Evolutionary conservation across 2,888 invertebrate species (phyloP), one percentile per base, ranked within the genome.

Genomic region (Xanthorhoe spadicearia): DNA sequence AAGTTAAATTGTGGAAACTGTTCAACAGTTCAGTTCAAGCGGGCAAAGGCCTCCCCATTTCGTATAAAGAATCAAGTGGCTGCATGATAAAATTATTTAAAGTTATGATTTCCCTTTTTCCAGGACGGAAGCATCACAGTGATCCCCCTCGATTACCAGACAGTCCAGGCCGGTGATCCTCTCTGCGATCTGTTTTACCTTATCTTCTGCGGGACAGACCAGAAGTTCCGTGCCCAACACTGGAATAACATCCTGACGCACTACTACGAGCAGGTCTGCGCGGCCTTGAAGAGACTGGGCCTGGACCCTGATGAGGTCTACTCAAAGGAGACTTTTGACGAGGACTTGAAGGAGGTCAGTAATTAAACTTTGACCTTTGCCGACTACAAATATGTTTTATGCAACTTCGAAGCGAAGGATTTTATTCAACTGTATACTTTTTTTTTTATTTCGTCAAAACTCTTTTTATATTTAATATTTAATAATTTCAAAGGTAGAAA

Each of bases 81-180:
- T n/a, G n/a, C n/a, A n/a, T n/a, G n/a, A n/a, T n/a, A n/a, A 8
- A 38, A 38, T 38, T 2, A 38, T 38, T 38, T 38, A 38, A 10
- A 9, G 23, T 23, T 32, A 13, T 3, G 13, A 38, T 13, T 38
- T 38, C 9, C 3, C 13, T 7, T 2, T 23, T 64, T 66, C 50
- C 62, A 72, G 72, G 58, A 80, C 13, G 77, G 72, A 15, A 66
- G 59, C 6, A 6, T 82, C 0, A 72, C 80, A 1, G 68, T 79
- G 0, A 73, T 83, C 0, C 77, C 77, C 1, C 72, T 86, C 23
- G 88, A 88, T 70, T 85, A 79, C 66, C 88, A 88, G 63, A 83
- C 84, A 0, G 57, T 87, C 0, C 82, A 80, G 69, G 32, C 77
- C 0, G 85, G 85, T 0, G 74, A 79, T 23, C 81, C 81, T 0